Base-by-base conservation (phyloP, 2,888 invertebrate species). In the Dynastes maya region DNA sequence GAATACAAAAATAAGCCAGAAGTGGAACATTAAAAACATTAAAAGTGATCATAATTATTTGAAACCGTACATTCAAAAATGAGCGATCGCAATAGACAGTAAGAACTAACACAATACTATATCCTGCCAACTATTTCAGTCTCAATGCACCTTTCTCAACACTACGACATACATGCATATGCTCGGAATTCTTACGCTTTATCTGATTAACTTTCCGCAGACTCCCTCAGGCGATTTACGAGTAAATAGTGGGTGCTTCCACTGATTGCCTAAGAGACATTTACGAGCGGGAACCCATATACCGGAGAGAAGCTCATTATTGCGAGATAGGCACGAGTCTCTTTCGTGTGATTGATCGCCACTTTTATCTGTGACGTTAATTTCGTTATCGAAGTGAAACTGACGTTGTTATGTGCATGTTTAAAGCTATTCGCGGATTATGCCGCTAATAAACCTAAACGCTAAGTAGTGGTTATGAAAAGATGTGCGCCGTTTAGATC, bases 151-250 rank as follows among this genome's bases (percentile, higher is more conserved):
- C 45, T 45, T 45, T 45, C 45, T 8, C 11, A 45, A 45, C 45
- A 45, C 8, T 11, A 2, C 45, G 45, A 45, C 45, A 11, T 11
- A 8, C 11, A 5, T 9, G 4, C 45, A 11, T 45, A 11, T 11
- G 45, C 8, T 45, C 45, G 45, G 11, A 45, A 45, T 45, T 45
- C 45, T 45, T 45, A 45, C 45, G 45, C 40, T 40, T 67, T 67
- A 67, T 67, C 67, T 49, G 67, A 67, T 67, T 27, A 67, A 49
- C 49, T 67, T 67, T 67, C 67, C 45, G 49, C 67, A 13, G 27
- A 16, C 16, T 22, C 49, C 27, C 22, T 37, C 49, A 49, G 45
- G 16, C 11, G 45, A 49, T 67, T 67, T 67, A 67, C 45, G 67
- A 45, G 45, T 45, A 45, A 45, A 67, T 49, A 49, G 45, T 27